Conservation (phyloP, 2,888 invertebrate species). For the Craniophora ligustri region DNA sequence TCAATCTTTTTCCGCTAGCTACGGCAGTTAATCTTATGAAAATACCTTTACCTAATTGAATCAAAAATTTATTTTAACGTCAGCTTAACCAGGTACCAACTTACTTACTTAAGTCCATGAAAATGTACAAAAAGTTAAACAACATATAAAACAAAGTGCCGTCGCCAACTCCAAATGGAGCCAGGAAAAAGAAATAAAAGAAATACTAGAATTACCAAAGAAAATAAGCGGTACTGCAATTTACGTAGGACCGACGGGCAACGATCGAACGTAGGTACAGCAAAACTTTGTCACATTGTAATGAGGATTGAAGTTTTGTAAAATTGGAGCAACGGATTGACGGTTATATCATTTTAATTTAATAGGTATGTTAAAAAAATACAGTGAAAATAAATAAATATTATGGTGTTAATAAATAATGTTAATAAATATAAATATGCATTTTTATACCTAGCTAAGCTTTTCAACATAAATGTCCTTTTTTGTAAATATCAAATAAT, state of each 20-base stretch:
- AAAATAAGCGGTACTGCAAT: constrained; percentile 49
- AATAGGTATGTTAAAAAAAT: background rate
- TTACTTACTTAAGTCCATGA: no score
- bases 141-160: background rate
- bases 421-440: no score
- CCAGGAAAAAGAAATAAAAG: constrained; percentile 42
- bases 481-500: no score
- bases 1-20: no score
- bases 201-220: constrained; percentile 43
- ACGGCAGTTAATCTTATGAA: no score
- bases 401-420: no score
- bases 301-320: background rate
- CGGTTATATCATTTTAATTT: background rate
- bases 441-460: no score
- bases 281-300: constrained; percentile 27
- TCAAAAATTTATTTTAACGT: no score
- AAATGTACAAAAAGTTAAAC: background rate
- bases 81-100: no score
- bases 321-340: background rate
- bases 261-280: constrained; percentile 7
- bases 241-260: constrained; percentile 66
- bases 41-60: no score
- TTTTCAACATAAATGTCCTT: no score
- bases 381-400: no score
- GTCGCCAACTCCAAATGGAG: constrained; percentile 33